Base-by-base conservation (phyloP, 2,797 vertebrate species). In the Balearica regulorum region DNA sequence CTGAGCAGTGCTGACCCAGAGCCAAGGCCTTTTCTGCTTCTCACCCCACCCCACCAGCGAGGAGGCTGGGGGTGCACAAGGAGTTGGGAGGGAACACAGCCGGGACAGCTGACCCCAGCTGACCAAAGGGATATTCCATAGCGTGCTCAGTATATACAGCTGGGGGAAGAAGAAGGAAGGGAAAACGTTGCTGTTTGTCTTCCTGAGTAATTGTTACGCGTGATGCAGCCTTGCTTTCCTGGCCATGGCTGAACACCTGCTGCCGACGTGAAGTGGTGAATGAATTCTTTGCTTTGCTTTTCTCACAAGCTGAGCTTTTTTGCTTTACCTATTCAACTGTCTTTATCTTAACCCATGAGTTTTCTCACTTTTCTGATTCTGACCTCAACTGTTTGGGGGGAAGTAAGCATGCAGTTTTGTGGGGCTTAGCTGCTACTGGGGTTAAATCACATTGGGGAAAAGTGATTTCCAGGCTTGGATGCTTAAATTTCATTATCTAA, bases 241-340 rank as follows among this genome's bases (percentile, higher is more conserved):
- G 3, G 10, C 19, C 9, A 17, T 33, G 16, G 31, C 26, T 70
- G 60, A 73, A 13, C 28, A 43, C 6, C 0, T 5, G 6, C 5
- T 60, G n/a, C 20, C 6, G 1, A 22, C 25, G 16, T 22, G 35
- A 71, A 62, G 12, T 8, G 48, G 39, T n/a, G 26, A 60, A 37
- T 2, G 0, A 20, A 70, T 53, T 60, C 17, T 7, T 71, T 29
- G 9, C 48, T 81, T 81, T n/a, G 11, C 19, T 87, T 60, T 65
- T 1, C 24, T 78, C 5, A 0, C 14, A 39, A 12, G 16, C 12
- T 53, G 8, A 11, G 1, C 3, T 4, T 58, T n/a, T 54, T 68
- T 49, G 5, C 13, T 69, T 69, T 84, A 6, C 12, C 6, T 64
- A 1, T 43, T 17, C 35, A 57, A 24, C 4, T 43, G 26, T 21